Evolutionary conservation across 2,888 invertebrate species (phyloP), one percentile per base, ranked within the genome.

Genomic region (Hypsopygia costalis): DNA sequence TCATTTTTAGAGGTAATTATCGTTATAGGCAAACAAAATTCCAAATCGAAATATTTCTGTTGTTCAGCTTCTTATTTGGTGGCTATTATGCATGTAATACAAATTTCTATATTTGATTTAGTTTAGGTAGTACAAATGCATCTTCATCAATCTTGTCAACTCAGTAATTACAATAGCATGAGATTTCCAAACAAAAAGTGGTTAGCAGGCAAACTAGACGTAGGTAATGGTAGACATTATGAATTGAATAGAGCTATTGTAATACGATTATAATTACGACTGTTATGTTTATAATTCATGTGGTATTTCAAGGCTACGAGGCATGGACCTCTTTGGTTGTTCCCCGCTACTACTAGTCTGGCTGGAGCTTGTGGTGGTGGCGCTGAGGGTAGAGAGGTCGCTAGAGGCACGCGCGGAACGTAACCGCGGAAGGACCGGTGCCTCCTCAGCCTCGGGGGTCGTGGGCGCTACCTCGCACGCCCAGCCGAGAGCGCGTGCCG

Each of bases 401-500:
- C 87, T 85, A 58, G 85, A 85, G 59, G 87, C 88, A 46, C 89
- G 80, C 42, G 87, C 81, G 28, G 89, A 88, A 51, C 88, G 81
- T 59, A 87, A 71, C 48, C 82, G 79, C 48, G 82, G 89, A 59
- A 86, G 71, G 62, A 77, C 66, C 35, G 87, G 85, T 43, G 68
- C 61, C 51, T 86, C 88, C 45, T 88, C 88, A 44, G 68, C 66
- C 43, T 85, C 83, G 40, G 82, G 82, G 32, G 83, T 72, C 44
- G 62, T 45, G 43, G 71, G 62, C 49, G 52, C 62, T 40, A 60
- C 58, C 40, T 79, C 81, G 65, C 71, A 69, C 51, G 77, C 62
- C 82, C 80, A 81, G 64, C 88, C 81, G 62, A 92, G 80, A 79
- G 90, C 91, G 72, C 91, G 91, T 68, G 91, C 90, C 55, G 89